A percentile compares a stretch with the other conserved stretches of the same genome.
phyloP scores from a whole-genome alignment of 2,113 vertebrate species.

The Saguinus midas region DNA sequence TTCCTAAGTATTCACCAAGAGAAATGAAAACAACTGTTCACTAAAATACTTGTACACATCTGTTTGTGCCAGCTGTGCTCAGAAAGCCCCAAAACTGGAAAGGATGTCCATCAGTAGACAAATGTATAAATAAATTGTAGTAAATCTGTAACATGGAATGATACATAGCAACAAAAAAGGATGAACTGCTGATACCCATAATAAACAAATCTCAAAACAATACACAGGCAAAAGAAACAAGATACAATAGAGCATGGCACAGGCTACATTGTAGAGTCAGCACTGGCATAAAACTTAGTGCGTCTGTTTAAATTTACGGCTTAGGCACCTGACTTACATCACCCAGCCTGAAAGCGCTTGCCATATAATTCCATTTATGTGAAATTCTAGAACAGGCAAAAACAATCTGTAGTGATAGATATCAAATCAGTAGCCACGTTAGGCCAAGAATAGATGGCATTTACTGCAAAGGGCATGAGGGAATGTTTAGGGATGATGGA shows the following conservation, averaged over 20 bases:
- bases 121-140: not conserved
- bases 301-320: not conserved
- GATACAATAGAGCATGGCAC: not conserved
- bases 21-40: not conserved
- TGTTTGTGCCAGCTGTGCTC: not conserved
- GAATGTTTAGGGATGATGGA: not conserved
- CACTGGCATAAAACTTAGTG: not conserved
- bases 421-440: not conserved
- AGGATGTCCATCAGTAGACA: not conserved
- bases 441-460: not conserved
- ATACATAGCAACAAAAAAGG: not conserved
- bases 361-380: not conserved
- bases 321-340: not conserved
- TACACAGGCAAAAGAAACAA: not conserved
- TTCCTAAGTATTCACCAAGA: not conserved
- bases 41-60: not conserved
- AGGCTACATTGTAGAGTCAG: no score
- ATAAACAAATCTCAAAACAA: not conserved
- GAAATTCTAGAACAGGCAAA: not conserved
- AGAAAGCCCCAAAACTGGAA: not conserved
- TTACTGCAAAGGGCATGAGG: not conserved
- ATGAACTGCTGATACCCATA: not conserved
- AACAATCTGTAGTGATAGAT: not conserved
- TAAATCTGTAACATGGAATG: not conserved
- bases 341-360: not conserved